A percentile compares a stretch with the other conserved stretches of the same genome.
phyloP scores from a whole-genome alignment of 2,113 vertebrate genomes.

The Neoarius graeffei region DNA sequence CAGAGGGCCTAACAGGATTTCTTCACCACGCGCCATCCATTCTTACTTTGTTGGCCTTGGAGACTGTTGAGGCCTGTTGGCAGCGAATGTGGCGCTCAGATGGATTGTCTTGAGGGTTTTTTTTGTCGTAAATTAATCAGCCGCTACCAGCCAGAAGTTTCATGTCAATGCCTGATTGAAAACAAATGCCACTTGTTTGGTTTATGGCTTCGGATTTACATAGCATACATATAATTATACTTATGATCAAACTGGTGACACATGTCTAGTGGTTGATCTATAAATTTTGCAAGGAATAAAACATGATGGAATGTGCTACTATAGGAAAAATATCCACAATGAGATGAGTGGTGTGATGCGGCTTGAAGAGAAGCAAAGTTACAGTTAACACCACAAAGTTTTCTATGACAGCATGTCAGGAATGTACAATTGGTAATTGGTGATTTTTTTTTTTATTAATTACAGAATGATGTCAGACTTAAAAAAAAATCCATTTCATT shows the following conservation, averaged over 20 bases:
- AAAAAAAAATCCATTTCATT: no score
- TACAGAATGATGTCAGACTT: neutral
- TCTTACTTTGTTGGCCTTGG: conserved; percentile 68
- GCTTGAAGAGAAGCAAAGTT: neutral
- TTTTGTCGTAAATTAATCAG: conserved; percentile 49
- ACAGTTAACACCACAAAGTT: neutral
- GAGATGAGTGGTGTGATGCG: neutral
- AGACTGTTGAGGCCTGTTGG: conserved; percentile 51
- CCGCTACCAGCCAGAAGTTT: conserved; percentile 41
- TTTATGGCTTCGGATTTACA: conserved; percentile 9
- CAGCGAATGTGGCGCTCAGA: conserved; percentile 38
- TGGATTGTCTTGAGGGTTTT: conserved; percentile 12
- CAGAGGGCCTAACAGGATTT: conserved; percentile 70
- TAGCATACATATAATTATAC: conserved; percentile 20
- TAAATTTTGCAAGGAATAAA: conserved; percentile 39
- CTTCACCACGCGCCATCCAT: conserved; percentile 64
- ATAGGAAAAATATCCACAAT: neutral
- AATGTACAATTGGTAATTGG: neutral
- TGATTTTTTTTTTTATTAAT: neutral
- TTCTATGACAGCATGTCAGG: neutral
- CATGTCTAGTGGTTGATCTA: conserved; percentile 27
- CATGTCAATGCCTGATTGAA: conserved; percentile 41
- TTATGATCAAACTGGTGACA: conserved; percentile 18
- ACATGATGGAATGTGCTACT: neutral
- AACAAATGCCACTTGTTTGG: conserved; percentile 48